A percentile compares a stretch with the other conserved stretches of the same genome.
phyloP scores from a whole-genome alignment of 1,140 invertebrate genomes.

The Ceratitis capitata region DNA sequence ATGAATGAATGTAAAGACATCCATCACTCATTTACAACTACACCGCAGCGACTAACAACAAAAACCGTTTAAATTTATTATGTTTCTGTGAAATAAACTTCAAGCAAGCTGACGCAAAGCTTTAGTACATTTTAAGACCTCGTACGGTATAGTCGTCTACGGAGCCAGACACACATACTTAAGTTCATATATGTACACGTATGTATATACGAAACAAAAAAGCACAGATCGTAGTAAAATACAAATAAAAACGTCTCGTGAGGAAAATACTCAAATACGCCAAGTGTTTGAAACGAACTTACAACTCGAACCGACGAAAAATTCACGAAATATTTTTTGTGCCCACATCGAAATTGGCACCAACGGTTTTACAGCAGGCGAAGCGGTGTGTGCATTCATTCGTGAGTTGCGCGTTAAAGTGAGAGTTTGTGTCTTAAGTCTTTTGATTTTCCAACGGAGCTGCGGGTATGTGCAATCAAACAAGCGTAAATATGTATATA shows the following conservation, averaged over 20 bases:
- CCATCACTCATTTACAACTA: not conserved
- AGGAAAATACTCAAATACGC: not conserved
- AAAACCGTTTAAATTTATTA: not conserved
- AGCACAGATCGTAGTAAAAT: not conserved
- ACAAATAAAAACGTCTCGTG: not conserved
- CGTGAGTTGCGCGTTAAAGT: slow-evolving; percentile 5
- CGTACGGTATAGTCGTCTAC: not conserved
- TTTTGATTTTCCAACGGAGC: not conserved
- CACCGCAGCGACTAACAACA: not conserved
- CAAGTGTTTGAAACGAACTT: slow-evolving; percentile 15
- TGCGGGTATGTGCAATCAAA: not conserved
- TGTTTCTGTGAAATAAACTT: slow-evolving; percentile 10
- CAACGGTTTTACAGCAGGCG: slow-evolving; percentile 1
- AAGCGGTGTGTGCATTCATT: not conserved
- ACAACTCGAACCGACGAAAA: slow-evolving; percentile 28
- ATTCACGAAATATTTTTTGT: slow-evolving; percentile 8
- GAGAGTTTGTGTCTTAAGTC: slow-evolving; percentile 43
- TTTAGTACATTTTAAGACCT: slow-evolving; percentile 20
- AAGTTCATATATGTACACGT: no score
- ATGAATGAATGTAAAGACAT: not conserved
- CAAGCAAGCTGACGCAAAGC: not conserved
- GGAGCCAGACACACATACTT: no score
- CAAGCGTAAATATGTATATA: no score
- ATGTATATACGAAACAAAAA: not conserved
- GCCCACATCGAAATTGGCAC: not conserved